Evolutionary conservation across 2,113 vertebrate genomes (phyloP).

Genomic region (Phrynocephalus versicolor): DNA sequence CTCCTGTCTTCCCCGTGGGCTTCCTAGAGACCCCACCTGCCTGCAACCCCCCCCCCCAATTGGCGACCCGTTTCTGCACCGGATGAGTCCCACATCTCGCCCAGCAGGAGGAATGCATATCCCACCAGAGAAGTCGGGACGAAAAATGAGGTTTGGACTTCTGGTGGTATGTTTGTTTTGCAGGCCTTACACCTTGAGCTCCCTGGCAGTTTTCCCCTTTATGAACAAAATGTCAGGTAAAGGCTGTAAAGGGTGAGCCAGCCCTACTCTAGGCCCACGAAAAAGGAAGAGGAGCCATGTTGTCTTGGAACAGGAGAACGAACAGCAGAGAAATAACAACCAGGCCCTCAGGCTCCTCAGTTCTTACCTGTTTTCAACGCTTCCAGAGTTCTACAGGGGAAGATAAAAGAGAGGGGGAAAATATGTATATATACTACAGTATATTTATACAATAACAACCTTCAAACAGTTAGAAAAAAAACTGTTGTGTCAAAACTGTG

Average conservation of each 20-base stretch:
- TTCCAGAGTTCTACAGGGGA: conserved; percentile 2
- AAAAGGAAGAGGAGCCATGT: neutral
- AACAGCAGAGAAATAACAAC: neutral
- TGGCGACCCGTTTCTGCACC: no score
- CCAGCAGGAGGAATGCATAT: neutral
- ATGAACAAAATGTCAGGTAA: neutral
- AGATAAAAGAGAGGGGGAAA: neutral
- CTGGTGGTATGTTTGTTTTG: neutral
- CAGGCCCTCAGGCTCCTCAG: neutral
- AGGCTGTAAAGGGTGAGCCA: neutral
- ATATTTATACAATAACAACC: neutral
- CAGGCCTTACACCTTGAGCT: neutral
- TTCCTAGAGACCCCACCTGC: no score
- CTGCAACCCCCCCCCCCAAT: no score
- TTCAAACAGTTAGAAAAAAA: neutral
- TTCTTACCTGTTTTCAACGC: conserved; percentile 16
- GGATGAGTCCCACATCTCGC: no score
- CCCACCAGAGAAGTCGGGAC: no score
- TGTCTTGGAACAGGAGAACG: neutral
- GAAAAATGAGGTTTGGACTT: no score
- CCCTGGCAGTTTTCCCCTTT: neutral
- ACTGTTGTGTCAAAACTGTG: neutral
- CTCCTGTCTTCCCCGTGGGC: no score
- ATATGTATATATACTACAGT: no score
- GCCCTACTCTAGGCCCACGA: neutral